Conservation (phyloP, 1,140 invertebrate species). For the Pantala flavescens region DNA sequence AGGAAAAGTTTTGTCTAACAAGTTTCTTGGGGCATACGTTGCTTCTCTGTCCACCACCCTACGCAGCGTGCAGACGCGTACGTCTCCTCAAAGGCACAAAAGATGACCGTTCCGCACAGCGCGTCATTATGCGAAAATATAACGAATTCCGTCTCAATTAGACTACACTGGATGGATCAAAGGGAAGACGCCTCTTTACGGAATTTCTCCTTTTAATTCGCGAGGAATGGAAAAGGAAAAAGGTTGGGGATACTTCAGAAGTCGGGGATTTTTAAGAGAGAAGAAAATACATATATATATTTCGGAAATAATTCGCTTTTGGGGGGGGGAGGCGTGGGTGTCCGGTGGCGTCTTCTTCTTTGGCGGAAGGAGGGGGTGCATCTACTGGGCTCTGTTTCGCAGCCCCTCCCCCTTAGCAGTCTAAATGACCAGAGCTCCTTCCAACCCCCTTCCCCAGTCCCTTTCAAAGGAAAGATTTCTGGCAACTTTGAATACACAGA, state of each 20-base stretch:
- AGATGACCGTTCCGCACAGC: too few species aligned
- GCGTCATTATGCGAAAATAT: too few species aligned
- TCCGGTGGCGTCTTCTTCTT: neutral
- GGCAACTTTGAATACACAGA: slow-evolving; percentile 4
- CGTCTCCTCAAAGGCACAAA: too few species aligned
- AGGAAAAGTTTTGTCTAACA: too few species aligned
- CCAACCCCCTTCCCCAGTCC: too few species aligned
- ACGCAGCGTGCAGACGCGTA: too few species aligned
- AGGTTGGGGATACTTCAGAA: neutral
- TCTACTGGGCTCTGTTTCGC: neutral
- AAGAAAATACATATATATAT: neutral
- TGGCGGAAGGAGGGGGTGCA: neutral
- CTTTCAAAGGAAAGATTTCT: slow-evolving; percentile 10
- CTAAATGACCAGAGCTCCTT: neutral
- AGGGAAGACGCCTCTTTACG: too few species aligned
- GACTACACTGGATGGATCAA: too few species aligned
- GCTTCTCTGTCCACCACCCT: too few species aligned
- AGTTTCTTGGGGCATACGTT: too few species aligned
- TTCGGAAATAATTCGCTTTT: neutral
- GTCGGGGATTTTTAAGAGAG: neutral
- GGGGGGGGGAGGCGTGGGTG: neutral
- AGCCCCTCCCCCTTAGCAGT: neutral
- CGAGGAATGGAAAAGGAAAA: neutral
- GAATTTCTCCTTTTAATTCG: too few species aligned
- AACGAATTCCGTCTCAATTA: too few species aligned